These are phyloP conservation scores for Ploceus nigricollis DNA, from an alignment of 2,113 vertebrate genomes.

Conservation along the genomic window DNA sequence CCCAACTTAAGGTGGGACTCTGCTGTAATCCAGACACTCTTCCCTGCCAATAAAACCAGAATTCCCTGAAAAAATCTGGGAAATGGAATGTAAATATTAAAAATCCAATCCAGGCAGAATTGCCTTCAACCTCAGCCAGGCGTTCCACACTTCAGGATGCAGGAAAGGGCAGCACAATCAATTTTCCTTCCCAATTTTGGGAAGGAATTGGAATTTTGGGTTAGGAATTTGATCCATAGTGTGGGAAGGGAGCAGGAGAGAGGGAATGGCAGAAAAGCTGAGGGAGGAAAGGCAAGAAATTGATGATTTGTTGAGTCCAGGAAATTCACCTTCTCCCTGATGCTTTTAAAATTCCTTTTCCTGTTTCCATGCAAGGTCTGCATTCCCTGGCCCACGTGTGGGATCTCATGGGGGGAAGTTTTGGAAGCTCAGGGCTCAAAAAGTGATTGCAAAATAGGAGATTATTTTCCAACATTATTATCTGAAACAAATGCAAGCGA, in stretches of 20 bases:
- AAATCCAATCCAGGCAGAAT: not conserved
- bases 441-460: not conserved
- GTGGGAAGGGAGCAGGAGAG: not conserved
- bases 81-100: not conserved
- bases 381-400: rapidly evolving
- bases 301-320: not conserved
- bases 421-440: not conserved
- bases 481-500: not conserved
- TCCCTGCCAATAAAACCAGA: not conserved
- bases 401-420: not conserved
- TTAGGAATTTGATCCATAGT: not conserved
- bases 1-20: not conserved
- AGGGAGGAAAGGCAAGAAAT: not conserved
- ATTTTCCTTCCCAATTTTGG: too few species aligned
- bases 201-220: not conserved
- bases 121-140: not conserved
- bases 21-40: not conserved
- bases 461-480: not conserved
- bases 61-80: not conserved
- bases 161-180: not conserved
- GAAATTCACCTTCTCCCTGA: not conserved
- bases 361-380: not conserved
- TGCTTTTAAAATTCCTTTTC: not conserved
- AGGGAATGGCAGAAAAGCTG: not conserved
- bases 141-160: not conserved